Percentiles rank a stretch among this genome's conserved stretches.
These are phyloP conservation scores for Neolamprologus kungweensis DNA, from an alignment of 2,113 vertebrate genomes.

Conservation along the genomic window DNA sequence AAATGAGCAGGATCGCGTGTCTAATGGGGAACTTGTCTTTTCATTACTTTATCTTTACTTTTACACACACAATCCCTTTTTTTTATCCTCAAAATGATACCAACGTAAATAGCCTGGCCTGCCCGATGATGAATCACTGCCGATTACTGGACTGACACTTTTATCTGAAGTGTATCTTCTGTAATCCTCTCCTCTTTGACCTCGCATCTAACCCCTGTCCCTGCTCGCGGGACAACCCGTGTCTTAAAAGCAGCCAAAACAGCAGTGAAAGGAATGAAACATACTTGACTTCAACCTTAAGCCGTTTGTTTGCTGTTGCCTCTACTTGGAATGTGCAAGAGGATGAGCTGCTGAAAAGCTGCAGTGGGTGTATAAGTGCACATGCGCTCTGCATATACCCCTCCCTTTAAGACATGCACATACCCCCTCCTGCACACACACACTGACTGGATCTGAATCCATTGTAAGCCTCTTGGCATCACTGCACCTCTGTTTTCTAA, in stretches of 20 bases:
- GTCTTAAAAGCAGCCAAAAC: slow-evolving; percentile 3
- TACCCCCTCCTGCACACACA: background rate
- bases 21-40: background rate
- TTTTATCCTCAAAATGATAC: background rate
- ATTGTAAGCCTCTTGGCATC: background rate
- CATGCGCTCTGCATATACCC: background rate
- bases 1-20: background rate
- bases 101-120: background rate
- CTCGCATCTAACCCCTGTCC: slow-evolving; percentile 33
- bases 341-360: slow-evolving; percentile 56
- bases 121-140: slow-evolving; percentile 11
- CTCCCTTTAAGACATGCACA: background rate
- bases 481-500: background rate
- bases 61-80: background rate
- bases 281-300: slow-evolving; percentile 57
- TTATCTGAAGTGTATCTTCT: slow-evolving; percentile 61
- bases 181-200: slow-evolving; percentile 54
- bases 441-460: background rate
- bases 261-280: slow-evolving; percentile 40
- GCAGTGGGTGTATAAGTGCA: slow-evolving; percentile 32
- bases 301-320: slow-evolving; percentile 63
- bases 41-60: slow-evolving; percentile 18
- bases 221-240: background rate
- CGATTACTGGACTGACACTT: slow-evolving; percentile 39
- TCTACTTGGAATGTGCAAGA: slow-evolving; percentile 56